These are phyloP conservation scores for Caranx melampygus DNA, from an alignment of 2,113 vertebrate species.

Conservation along the genomic window DNA sequence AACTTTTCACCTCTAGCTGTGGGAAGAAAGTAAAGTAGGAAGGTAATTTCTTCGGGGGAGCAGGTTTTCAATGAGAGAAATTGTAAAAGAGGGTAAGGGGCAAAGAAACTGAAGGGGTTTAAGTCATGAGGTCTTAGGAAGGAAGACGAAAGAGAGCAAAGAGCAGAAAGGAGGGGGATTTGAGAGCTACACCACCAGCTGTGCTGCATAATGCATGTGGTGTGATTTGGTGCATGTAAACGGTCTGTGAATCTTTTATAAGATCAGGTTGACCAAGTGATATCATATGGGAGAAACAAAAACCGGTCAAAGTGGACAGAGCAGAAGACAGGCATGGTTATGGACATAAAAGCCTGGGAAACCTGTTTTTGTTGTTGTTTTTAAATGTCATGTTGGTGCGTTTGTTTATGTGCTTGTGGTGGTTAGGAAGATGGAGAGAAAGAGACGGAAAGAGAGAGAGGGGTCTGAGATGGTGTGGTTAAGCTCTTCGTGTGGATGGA, in stretches of 20 bases:
- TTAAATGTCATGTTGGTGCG: conserved; percentile 29
- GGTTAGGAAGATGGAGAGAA: conserved; percentile 3
- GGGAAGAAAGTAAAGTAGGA: conserved; percentile 1
- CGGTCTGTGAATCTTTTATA: conserved; percentile 76
- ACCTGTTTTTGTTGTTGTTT: conserved; percentile 70
- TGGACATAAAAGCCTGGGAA: conserved; percentile 28
- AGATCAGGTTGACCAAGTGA: conserved; percentile 71
- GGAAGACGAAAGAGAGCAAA: conserved; percentile 35
- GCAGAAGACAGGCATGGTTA: conserved; percentile 7
- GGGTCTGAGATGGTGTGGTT: conserved; percentile 46
- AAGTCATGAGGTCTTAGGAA: conserved; percentile 14
- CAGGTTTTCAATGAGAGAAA: conserved; percentile 17
- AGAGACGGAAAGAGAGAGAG: conserved; percentile 10
- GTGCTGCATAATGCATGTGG: conserved; percentile 75
- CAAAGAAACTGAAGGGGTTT: conserved; percentile 13
- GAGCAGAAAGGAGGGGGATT: conserved; percentile 34
- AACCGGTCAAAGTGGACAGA: conserved; percentile 56
- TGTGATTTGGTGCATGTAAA: conserved; percentile 80
- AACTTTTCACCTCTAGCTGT: conserved; percentile 47
- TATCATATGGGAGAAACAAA: conserved; percentile 52
- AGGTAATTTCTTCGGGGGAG: conserved; percentile 1
- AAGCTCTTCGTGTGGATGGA: conserved; percentile 40
- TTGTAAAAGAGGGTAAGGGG: conserved; percentile 10
- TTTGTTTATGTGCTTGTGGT: conserved; percentile 44
- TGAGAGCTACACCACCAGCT: conserved; percentile 37